phyloP scores from a whole-genome alignment of 2,888 invertebrate genomes.

The Cosmia pyralina region DNA sequence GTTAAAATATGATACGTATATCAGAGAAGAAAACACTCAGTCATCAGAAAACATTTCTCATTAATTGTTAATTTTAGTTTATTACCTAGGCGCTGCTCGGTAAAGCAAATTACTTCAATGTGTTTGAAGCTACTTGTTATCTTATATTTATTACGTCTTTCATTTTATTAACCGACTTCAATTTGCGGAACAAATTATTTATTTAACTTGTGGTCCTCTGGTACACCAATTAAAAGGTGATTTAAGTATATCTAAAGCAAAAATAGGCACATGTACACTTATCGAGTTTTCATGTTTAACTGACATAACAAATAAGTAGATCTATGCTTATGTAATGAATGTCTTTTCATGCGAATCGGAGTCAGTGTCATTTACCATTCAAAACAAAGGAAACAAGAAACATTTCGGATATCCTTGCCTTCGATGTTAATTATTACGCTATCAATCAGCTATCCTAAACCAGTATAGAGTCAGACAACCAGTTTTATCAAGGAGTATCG shows the following conservation, averaged over 20 bases:
- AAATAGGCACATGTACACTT: not conserved
- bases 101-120: constrained; percentile 39
- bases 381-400: constrained; percentile 44
- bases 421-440: constrained; percentile 10
- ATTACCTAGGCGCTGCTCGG: constrained; percentile 27
- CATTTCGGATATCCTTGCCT: constrained; percentile 40
- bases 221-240: not conserved
- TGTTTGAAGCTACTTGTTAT: constrained; percentile 24
- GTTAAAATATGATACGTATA: constrained; percentile 33
- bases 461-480: too few species aligned
- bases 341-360: constrained; percentile 49
- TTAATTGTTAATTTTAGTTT: constrained; percentile 32
- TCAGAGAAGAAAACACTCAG: constrained; percentile 6
- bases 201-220: not conserved
- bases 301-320: constrained; percentile 6
- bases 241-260: not conserved
- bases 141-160: constrained; percentile 19
- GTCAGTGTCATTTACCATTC: constrained; percentile 52
- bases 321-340: constrained; percentile 37
- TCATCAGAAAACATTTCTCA: constrained; percentile 23
- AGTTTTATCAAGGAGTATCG: too few species aligned
- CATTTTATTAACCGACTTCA: constrained; percentile 9
- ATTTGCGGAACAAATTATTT: constrained; percentile 12
- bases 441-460: constrained; percentile 11
- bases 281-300: not conserved